phyloP scores from a whole-genome alignment of 64 coral and sea anemone genomes.

The Porites lutea region DNA sequence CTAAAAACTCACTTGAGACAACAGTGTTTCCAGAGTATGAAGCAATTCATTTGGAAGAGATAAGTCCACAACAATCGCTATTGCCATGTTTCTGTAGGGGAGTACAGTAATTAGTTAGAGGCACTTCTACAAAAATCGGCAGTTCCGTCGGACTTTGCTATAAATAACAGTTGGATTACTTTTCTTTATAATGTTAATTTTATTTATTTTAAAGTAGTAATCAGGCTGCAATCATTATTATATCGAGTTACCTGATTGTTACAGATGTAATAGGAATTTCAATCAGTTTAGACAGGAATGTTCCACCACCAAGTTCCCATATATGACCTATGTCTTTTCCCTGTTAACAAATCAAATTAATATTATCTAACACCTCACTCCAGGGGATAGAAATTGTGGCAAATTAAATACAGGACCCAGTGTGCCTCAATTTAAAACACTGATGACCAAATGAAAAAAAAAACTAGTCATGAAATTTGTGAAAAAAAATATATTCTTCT shows the following conservation, averaged over 20 bases:
- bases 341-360: conserved; percentile 14
- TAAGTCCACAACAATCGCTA: conserved; percentile 88
- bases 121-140: too few species aligned
- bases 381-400: background rate
- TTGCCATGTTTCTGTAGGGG: conserved; percentile 53
- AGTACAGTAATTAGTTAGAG: too few species aligned
- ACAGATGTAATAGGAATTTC: conserved; percentile 88
- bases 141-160: too few species aligned
- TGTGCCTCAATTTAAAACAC: too few species aligned
- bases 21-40: conserved; percentile 89
- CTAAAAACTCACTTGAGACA: conserved; percentile 60
- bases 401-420: background rate
- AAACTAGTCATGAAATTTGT: too few species aligned
- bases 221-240: too few species aligned
- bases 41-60: conserved; percentile 92
- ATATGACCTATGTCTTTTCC: conserved; percentile 97
- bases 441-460: too few species aligned
- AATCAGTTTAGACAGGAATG: conserved; percentile 94
- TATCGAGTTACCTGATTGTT: conserved; percentile 71
- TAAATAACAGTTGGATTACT: too few species aligned
- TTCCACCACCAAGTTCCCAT: conserved; percentile 97
- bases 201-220: too few species aligned
- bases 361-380: background rate
- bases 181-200: too few species aligned
- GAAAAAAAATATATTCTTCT: too few species aligned